These are phyloP conservation scores for Volucella inflata DNA, from an alignment of 2,888 invertebrate genomes.

Conservation along the genomic window DNA sequence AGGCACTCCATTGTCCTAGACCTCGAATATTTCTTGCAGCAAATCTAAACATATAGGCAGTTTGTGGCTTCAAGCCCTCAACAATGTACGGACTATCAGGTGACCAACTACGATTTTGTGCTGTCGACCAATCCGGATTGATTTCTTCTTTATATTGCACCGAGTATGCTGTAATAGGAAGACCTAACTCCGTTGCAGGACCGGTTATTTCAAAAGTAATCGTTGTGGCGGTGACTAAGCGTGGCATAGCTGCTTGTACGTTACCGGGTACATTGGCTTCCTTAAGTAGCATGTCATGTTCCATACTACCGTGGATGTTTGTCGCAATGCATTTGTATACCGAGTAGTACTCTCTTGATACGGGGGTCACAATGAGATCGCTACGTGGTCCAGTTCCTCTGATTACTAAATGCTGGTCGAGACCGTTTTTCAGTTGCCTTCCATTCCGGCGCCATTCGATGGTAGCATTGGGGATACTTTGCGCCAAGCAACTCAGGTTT, in stretches of 20 bases:
- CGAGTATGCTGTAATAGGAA: constrained; percentile 89
- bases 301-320: constrained; percentile 89
- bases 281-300: constrained; percentile 88
- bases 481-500: constrained; percentile 94
- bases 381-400: constrained; percentile 89
- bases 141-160: constrained; percentile 90
- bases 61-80: constrained; percentile 91
- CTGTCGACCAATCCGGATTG: constrained; percentile 88
- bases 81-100: constrained; percentile 91
- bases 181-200: constrained; percentile 89
- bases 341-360: constrained; percentile 88
- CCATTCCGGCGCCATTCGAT: constrained; percentile 91
- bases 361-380: constrained; percentile 88
- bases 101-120: constrained; percentile 91
- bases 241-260: constrained; percentile 87
- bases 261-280: constrained; percentile 89
- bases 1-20: constrained; percentile 89
- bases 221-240: constrained; percentile 92
- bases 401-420: constrained; percentile 85
- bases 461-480: constrained; percentile 95
- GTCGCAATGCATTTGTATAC: constrained; percentile 92
- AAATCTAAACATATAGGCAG: constrained; percentile 91
- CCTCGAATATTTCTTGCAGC: constrained; percentile 94
- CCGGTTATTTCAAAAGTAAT: constrained; percentile 91
- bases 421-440: constrained; percentile 84